Evolutionary conservation across 2,797 vertebrate species (phyloP).

Genomic region (Esox lucius): DNA sequence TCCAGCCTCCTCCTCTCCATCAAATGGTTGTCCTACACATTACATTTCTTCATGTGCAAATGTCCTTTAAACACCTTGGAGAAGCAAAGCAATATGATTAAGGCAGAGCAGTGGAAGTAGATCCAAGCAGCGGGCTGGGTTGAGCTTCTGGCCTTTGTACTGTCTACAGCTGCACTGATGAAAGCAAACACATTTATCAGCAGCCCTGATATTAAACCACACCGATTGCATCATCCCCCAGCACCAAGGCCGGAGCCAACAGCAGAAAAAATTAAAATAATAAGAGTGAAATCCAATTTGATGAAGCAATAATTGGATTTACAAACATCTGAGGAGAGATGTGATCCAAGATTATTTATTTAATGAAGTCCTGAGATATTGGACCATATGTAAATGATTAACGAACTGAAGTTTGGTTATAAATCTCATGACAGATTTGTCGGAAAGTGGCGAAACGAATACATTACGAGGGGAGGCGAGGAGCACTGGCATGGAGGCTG

Average conservation of each 20-base stretch:
- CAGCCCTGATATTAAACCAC: slow-evolving; percentile 67
- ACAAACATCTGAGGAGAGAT: slow-evolving; percentile 73
- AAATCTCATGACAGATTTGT: slow-evolving; percentile 59
- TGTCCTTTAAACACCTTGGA: slow-evolving; percentile 72
- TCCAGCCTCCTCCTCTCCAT: slow-evolving; percentile 10
- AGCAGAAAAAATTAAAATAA: slow-evolving; percentile 67
- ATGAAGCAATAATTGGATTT: slow-evolving; percentile 77
- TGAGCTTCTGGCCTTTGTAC: slow-evolving; percentile 67
- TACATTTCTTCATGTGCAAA: slow-evolving; percentile 65
- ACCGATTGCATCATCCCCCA: slow-evolving; percentile 65
- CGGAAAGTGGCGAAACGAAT: slow-evolving; percentile 54
- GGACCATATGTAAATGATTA: slow-evolving; percentile 73
- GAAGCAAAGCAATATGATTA: slow-evolving; percentile 70
- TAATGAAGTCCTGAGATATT: slow-evolving; percentile 75
- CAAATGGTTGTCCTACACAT: slow-evolving; percentile 66
- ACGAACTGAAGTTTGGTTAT: slow-evolving; percentile 56
- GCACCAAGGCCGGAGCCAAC: slow-evolving; percentile 14
- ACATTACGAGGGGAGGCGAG: slow-evolving; percentile 54
- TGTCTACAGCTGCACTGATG: slow-evolving; percentile 62
- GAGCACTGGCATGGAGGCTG: slow-evolving; percentile 41
- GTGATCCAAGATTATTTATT: slow-evolving; percentile 70
- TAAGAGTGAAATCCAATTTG: slow-evolving; percentile 73
- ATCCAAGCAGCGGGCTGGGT: slow-evolving; percentile 61
- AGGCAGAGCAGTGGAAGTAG: slow-evolving; percentile 51
- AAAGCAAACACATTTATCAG: slow-evolving; percentile 77